Base-by-base conservation (phyloP, 2,888 invertebrate species). In the Dascillus cervinus region DNA sequence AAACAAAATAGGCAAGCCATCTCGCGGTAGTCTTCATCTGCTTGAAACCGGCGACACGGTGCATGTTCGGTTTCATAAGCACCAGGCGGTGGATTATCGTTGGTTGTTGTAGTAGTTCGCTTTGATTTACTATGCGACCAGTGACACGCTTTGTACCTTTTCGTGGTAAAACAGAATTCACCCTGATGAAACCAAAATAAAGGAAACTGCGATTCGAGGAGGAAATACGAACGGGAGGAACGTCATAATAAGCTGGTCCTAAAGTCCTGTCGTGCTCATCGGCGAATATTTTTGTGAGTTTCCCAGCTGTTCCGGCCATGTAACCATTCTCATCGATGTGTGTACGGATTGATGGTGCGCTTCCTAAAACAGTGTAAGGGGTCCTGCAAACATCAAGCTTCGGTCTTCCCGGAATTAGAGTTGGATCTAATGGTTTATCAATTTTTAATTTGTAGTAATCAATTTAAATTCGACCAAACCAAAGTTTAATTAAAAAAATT, bases 81-180 rank as follows among this genome's bases (percentile, higher is more conserved):
- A 6, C 45, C 49, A 3, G 57, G 58, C 10, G 53, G 49, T 1
- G 53, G 52, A 32, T 13, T 31, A 2, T 26, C 26, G 8, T 23
- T 30, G 2, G 6, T 12, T 6, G 11, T 23, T 13, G 32, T n/a
- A 9, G 30, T 33, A 2, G 27, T 17, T 10, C 58, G 37, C 26
- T 43, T 10, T 83, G 87, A 4, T 65, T 66, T 11, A 79, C 84
- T 61, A 82, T 82, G 4, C 83, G 68, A 22, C 89, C 90, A 53
- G 75, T 75, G 8, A 75, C 77, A 26, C 70, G 75, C 25, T 72
- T 73, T 4, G 71, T 20, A 75, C 69, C 25, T 73, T 73, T 31
- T 14, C 19, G 45, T 42, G 24, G 41, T 30, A 21, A 29, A 32
- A 29, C 32, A 35, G 4, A 35, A n/a, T 11, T 39, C 36, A 10